Conservation (phyloP, 2,113 vertebrate genomes). For the Atrichornis clamosus region DNA sequence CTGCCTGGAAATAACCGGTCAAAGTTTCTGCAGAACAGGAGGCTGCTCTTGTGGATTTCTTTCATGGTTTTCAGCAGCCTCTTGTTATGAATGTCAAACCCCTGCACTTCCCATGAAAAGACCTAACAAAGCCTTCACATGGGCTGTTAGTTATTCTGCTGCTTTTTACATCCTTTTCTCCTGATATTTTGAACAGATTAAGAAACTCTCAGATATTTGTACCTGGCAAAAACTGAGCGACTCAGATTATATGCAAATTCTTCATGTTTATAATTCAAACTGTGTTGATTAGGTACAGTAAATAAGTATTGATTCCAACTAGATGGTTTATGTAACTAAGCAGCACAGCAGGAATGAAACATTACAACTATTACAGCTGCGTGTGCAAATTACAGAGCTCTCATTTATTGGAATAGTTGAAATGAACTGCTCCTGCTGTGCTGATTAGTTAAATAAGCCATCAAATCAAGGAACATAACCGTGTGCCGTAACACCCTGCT, state of each 20-base stretch:
- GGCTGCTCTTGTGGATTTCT: neutral
- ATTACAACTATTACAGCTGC: constrained; percentile 60
- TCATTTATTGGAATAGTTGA: constrained; percentile 55
- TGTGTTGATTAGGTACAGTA: constrained; percentile 63
- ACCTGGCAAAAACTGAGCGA: neutral
- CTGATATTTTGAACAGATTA: neutral
- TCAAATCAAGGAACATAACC: constrained; percentile 58
- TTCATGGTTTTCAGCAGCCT: neutral
- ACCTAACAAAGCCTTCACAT: neutral
- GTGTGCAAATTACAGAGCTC: constrained; percentile 58
- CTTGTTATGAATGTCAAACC: constrained; percentile 6
- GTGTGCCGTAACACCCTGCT: neutral
- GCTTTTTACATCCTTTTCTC: neutral
- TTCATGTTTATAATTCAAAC: constrained; percentile 32
- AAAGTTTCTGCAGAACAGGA: neutral
- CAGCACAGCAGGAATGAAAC: constrained; percentile 44
- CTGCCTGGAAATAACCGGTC: neutral
- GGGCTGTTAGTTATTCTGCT: neutral
- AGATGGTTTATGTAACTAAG: constrained; percentile 62
- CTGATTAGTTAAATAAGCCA: constrained; percentile 68
- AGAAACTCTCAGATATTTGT: neutral
- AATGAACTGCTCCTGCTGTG: constrained; percentile 58
- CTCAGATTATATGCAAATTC: constrained; percentile 34
- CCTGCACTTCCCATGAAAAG: neutral
- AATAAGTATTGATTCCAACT: constrained; percentile 64